phyloP scores from a whole-genome alignment of 2,113 vertebrate genomes.

The Semnornis frantzii region DNA sequence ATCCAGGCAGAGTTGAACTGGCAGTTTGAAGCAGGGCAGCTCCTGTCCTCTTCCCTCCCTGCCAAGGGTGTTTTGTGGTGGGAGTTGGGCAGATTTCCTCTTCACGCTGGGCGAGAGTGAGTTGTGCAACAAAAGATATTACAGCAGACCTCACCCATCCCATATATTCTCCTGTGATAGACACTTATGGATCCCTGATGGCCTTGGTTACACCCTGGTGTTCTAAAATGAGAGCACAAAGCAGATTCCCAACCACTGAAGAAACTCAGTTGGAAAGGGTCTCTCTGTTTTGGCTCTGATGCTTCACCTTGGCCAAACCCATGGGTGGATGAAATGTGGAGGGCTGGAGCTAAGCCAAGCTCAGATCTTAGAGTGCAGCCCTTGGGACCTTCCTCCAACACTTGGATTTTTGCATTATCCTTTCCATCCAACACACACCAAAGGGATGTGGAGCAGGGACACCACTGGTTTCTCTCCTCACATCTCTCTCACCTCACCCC shows the following conservation, averaged over 20 bases:
- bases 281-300: not conserved
- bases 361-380: not conserved
- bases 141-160: no score
- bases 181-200: no score
- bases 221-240: not conserved
- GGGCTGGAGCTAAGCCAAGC: not conserved
- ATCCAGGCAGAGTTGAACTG: not conserved
- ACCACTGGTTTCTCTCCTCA: not conserved
- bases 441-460: not conserved
- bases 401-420: not conserved
- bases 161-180: not conserved
- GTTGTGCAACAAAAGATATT: no score
- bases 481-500: not conserved
- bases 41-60: not conserved
- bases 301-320: not conserved
- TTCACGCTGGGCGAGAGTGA: not conserved
- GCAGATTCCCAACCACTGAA: not conserved
- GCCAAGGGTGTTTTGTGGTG: not conserved
- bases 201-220: not conserved
- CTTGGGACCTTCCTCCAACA: not conserved
- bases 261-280: not conserved
- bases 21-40: not conserved
- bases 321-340: not conserved
- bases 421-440: not conserved
- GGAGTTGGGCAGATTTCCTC: not conserved